These are phyloP conservation scores for Ptychodera flava DNA, from an alignment of 35 echinoderm and acorn worm genomes.

Conservation along the genomic window DNA sequence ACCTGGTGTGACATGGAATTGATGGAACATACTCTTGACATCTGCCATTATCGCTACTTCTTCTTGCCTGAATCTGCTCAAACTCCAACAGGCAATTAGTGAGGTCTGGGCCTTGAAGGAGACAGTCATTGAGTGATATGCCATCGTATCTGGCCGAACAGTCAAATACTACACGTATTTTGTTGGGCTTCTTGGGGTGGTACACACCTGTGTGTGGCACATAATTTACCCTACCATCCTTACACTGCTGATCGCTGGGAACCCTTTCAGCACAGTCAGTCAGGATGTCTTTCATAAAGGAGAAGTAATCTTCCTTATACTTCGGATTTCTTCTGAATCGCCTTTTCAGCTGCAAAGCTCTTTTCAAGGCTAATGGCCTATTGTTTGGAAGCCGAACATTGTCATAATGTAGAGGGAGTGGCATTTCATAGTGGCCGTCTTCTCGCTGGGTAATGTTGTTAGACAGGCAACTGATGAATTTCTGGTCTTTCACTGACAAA, in stretches of 20 bases:
- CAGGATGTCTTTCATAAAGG: slow-evolving; percentile 42
- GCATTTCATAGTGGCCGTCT: slow-evolving; percentile 50
- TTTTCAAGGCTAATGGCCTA: slow-evolving; percentile 18
- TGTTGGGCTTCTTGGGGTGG: slow-evolving; percentile 45
- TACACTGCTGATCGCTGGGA: not conserved
- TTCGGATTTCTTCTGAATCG: slow-evolving; percentile 8
- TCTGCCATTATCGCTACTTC: slow-evolving; percentile 26
- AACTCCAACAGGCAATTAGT: slow-evolving; percentile 28
- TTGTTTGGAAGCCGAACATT: slow-evolving; percentile 42
- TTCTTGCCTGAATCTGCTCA: slow-evolving; percentile 14
- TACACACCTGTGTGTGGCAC: slow-evolving; percentile 49
- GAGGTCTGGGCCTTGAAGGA: slow-evolving; percentile 42
- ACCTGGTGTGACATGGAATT: slow-evolving; percentile 20
- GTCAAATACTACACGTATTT: slow-evolving; percentile 56
- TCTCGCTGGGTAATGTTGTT: not conserved
- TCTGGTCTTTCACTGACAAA: not conserved
- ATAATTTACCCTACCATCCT: slow-evolving; percentile 45
- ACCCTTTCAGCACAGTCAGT: slow-evolving; percentile 41
- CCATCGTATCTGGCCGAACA: slow-evolving; percentile 44
- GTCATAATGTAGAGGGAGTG: slow-evolving; percentile 41
- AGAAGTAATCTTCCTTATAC: slow-evolving; percentile 32
- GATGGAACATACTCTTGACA: slow-evolving; percentile 53
- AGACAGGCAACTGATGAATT: not conserved
- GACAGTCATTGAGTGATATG: slow-evolving; percentile 44
- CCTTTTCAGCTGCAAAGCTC: slow-evolving; percentile 23